Percentiles rank a stretch among this genome's conserved stretches.
phyloP scores from a whole-genome alignment of 2,888 invertebrate genomes.

The Eupelmus urozonus region DNA sequence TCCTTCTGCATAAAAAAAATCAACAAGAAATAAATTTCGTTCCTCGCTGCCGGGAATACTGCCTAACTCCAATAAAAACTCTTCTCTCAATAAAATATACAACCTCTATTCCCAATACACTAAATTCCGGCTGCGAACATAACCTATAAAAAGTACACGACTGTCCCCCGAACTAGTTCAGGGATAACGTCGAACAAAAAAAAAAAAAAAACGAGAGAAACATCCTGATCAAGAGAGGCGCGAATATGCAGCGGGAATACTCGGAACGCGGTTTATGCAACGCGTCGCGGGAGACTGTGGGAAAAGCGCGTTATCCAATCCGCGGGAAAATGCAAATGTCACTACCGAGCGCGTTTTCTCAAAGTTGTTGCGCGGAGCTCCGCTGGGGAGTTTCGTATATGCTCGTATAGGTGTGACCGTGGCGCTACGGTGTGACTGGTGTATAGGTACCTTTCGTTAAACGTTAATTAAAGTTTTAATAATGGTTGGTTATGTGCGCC shows the following conservation, averaged over 20 bases:
- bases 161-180: constrained; percentile 6
- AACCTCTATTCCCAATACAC: no score
- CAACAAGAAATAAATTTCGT: no score
- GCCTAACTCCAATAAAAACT: no score
- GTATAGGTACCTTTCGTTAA: no score
- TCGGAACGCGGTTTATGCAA: constrained; percentile 37
- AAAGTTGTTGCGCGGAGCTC: constrained; percentile 14
- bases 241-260: neutral
- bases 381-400: no score
- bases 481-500: no score
- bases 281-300: neutral
- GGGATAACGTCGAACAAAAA: constrained; percentile 3
- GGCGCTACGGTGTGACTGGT: no score
- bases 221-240: neutral
- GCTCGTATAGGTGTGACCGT: no score
- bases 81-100: neutral
- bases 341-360: constrained; percentile 6
- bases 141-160: neutral
- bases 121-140: no score
- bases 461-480: no score
- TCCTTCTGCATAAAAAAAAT: no score
- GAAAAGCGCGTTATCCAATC: constrained; percentile 29
- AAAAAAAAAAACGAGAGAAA: neutral
- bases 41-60: no score
- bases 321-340: constrained; percentile 39